Base-by-base conservation (phyloP, 2,888 invertebrate genomes). In the Arge pagana region DNA sequence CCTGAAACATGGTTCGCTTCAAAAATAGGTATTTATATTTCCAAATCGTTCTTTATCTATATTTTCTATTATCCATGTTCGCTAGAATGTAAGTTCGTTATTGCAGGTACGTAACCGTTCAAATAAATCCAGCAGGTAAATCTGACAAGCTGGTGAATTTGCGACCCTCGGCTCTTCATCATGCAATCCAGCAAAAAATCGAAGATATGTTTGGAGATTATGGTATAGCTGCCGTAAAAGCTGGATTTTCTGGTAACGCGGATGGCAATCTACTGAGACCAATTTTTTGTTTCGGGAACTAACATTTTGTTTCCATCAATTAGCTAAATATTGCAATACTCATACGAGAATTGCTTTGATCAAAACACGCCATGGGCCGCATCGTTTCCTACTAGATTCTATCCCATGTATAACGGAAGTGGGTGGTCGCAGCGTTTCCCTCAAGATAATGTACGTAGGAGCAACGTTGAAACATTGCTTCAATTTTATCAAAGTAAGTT, bases 401-500 rank as follows among this genome's bases (percentile, higher is more conserved):
- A 65, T 92, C 58, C 89, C 91, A 10, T 81, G 85, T 61, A 80
- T 91, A 43, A 86, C 81, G n/a, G 79, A 82, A 65, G 78, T 91
- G 33, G 85, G 84, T 7, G 82, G 82, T 19, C 79, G 83, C 56
- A 76, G 79, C 42, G 86, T 88, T 0, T 79, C 77, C 48, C 72
- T 89, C 18, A 82, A 81, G 43, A 88, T 86, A 13, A 72, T 91
- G 3, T 89, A 90, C 72, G 81, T 85, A 1, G 90, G 90, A 16
- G 91, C 90, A 3, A 89, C 91, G 11, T 80, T 92, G 48, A 87
- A 85, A 74, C 88, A 91, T 58, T 89, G 90, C 74, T 90, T 88
- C 67, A 83, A 83, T 61, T 89, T 86, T 67, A 83, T 91, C 15
- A 70, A 72, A 66, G 78, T 78, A 63, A 64, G 60, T 55, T 31